phyloP scores from a whole-genome alignment of 2,797 vertebrate species.

The Anas acuta region DNA sequence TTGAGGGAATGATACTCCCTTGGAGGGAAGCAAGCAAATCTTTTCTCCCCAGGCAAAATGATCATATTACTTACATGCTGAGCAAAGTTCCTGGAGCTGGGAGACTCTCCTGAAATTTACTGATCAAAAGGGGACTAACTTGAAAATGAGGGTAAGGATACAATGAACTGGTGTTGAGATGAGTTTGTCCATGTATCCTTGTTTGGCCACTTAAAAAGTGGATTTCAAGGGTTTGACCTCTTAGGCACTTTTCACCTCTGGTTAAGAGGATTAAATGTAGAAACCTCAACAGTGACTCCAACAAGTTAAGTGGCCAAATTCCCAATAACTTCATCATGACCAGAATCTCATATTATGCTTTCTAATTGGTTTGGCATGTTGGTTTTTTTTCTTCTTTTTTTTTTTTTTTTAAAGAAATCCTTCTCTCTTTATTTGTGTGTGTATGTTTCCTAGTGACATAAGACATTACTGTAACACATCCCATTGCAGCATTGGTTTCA shows the following conservation, averaged over 20 bases:
- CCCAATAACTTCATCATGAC: neutral
- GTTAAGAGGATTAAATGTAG: neutral
- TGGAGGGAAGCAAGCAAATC: neutral
- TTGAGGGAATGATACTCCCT: constrained; percentile 5
- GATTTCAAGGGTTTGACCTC: neutral
- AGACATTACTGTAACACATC: neutral
- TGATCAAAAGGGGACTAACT: neutral
- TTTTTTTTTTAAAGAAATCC: neutral
- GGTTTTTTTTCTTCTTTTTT: neutral
- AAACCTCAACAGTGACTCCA: neutral
- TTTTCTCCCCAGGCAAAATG: neutral
- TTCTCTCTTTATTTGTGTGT: neutral
- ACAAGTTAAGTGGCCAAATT: neutral
- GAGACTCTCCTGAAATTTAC: neutral
- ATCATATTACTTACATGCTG: neutral
- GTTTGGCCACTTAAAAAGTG: neutral
- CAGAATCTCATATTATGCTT: neutral
- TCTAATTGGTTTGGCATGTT: neutral
- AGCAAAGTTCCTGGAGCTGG: neutral
- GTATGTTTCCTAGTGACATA: neutral
- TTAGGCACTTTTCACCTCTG: neutral
- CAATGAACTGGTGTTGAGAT: neutral
- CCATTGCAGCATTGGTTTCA: neutral
- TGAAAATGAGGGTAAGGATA: neutral
- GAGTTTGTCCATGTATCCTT: neutral